A percentile compares a stretch with the other conserved stretches of the same genome.
These are phyloP conservation scores for Conops quadrifasciatus DNA, from an alignment of 2,888 invertebrate species.

Conservation along the genomic window DNA sequence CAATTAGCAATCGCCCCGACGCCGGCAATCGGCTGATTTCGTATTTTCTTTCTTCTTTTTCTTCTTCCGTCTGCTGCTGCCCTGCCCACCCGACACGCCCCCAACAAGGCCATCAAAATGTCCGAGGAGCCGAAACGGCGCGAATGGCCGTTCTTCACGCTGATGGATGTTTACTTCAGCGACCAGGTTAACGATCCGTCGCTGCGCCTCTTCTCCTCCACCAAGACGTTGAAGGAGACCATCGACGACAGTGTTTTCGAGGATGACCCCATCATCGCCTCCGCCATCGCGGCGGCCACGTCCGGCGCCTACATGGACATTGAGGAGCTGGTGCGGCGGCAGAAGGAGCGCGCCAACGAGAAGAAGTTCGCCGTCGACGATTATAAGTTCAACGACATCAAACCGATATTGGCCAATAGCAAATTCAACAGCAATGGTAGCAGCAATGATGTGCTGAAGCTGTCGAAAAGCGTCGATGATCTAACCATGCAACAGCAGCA, in stretches of 20 bases:
- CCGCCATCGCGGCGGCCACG: conserved; percentile 65
- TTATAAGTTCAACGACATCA: conserved; percentile 56
- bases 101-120: conserved; percentile 62
- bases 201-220: conserved; percentile 64
- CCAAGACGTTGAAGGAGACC: conserved; percentile 65
- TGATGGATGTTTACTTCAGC: conserved; percentile 66
- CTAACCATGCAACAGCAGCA: conserved; percentile 55
- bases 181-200: conserved; percentile 67
- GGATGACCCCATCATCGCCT: conserved; percentile 65
- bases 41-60: not conserved
- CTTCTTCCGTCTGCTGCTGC: not conserved
- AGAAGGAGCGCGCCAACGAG: conserved; percentile 58
- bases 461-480: conserved; percentile 60
- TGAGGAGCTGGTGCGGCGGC: conserved; percentile 61
- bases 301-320: conserved; percentile 65
- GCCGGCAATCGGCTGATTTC: conserved; percentile 14
- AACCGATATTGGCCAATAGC: conserved; percentile 56
- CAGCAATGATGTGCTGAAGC: conserved; percentile 55
- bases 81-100: not conserved
- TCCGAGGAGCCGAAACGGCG: conserved; percentile 66
- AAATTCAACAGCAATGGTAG: conserved; percentile 55
- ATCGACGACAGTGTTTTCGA: conserved; percentile 65
- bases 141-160: conserved; percentile 65
- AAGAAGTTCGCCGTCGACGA: conserved; percentile 54
- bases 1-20: conserved; percentile 9